Base-by-base conservation (phyloP, 2,888 invertebrate species). In the Caenorhabditis sp. region DNA sequence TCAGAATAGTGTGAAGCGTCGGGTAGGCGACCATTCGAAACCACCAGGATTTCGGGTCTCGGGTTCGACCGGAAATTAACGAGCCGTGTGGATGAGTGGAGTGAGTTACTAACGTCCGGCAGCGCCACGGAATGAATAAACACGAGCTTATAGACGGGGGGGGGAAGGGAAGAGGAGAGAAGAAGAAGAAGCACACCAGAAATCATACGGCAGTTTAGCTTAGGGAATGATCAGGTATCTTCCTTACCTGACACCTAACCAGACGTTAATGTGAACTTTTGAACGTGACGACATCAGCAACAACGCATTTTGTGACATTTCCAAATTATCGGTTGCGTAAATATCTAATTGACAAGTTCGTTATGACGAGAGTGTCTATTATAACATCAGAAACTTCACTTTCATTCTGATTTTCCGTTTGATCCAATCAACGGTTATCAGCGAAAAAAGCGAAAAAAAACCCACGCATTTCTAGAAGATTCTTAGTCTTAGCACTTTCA, bases 1-100 rank as follows among this genome's bases (percentile, higher is more conserved):
- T 53, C 40, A n/a, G 26, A 60, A 28, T 24, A 56, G 15, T 28
- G 56, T 47, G 47, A 47, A 65, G 37, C 26, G 32, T 40, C 50
- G 56, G 44, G 74, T 56, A 60, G 65, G 58, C 61, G 58, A 61
- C 53, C 64, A 61, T 56, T 56, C 64, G 37, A 64, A 76, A 65
- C 76, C 67, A 50, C 50, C 67, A 67, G 58, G 37, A 61, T 67
- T 60, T 32, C 32, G 32, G 32, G 32, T 32, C 40, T 60, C n/a
- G 67, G 74, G 35, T 67, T 61, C 60, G 67, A 61, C 76, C 67
- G 76, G 76, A 76, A 76, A 76, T 76, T 76, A 67, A 28, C 76
- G 60, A 67, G 64, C 55, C 61, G 60, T 76, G 76, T 53, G 61
- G 61, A 74, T 61, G 67, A 61, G 51, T 76, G 67, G 35, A 61